phyloP scores from a whole-genome alignment of 2,797 vertebrate genomes.

The Hapalemur alaotrensis region DNA sequence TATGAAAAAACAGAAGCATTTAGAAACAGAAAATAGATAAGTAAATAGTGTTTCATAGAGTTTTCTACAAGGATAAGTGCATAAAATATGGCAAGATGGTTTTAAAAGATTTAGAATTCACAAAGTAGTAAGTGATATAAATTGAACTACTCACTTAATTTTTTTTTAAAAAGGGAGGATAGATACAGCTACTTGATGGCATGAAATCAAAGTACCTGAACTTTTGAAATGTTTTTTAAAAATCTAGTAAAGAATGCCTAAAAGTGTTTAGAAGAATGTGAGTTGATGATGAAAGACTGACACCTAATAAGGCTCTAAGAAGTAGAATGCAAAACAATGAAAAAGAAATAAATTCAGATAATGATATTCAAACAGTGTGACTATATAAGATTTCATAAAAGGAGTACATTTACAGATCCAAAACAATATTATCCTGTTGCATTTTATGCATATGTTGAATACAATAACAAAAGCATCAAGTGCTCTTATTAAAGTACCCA shows the following conservation, averaged over 20 bases:
- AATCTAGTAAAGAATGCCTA: not conserved
- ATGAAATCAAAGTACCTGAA: not conserved
- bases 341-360: slow-evolving; percentile 15
- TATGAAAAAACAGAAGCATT: not conserved
- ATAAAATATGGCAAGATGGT: not conserved
- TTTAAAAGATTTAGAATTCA: slow-evolving; percentile 33
- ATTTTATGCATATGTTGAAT: not conserved
- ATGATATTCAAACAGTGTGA: not conserved
- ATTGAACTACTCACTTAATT: not conserved
- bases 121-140: not conserved
- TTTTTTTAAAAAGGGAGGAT: not conserved
- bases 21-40: slow-evolving; percentile 30
- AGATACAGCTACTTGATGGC: not conserved
- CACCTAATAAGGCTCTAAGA: not conserved
- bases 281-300: not conserved
- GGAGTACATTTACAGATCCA: not conserved
- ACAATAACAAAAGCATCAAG: slow-evolving; percentile 20
- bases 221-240: slow-evolving; percentile 11
- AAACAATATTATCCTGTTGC: not conserved
- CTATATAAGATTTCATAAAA: not conserved
- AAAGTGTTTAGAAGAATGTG: not conserved
- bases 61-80: not conserved
- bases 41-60: not conserved
- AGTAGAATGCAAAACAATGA: not conserved
- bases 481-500: not conserved